Evolutionary conservation across 2,888 invertebrate genomes (phyloP).

Genomic region (Prosopocoilus inquinatus): DNA sequence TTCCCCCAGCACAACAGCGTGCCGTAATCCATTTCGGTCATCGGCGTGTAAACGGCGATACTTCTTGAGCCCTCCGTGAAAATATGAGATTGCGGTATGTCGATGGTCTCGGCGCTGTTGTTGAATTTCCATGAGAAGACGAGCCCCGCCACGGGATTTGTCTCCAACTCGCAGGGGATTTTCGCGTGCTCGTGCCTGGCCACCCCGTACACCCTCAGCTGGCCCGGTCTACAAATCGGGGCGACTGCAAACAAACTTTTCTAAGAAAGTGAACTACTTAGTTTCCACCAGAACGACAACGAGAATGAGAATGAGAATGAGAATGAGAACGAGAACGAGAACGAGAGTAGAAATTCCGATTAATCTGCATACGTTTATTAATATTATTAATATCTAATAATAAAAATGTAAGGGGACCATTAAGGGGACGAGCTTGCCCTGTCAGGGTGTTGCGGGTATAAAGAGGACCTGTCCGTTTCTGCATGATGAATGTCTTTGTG

Average conservation of each 20-base stretch:
- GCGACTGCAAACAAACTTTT: constrained; percentile 55
- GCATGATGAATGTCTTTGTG: too few relatives aligned
- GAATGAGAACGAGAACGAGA: too few relatives aligned
- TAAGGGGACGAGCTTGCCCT: too few relatives aligned
- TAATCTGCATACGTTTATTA: not conserved
- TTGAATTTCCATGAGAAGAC: constrained; percentile 76
- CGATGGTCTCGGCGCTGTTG: constrained; percentile 67
- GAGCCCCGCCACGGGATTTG: constrained; percentile 65
- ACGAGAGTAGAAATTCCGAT: too few relatives aligned
- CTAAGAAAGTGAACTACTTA: not conserved
- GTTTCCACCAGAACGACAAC: too few relatives aligned
- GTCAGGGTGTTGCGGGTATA: too few relatives aligned
- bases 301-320: not conserved
- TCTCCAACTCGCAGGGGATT: constrained; percentile 72
- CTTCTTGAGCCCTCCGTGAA: constrained; percentile 63
- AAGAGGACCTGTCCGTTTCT: too few relatives aligned
- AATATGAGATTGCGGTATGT: constrained; percentile 64
- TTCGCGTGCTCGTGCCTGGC: constrained; percentile 67
- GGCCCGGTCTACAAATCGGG: constrained; percentile 69
- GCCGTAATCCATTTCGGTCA: constrained; percentile 72
- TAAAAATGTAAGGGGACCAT: too few relatives aligned
- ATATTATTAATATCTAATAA: too few relatives aligned
- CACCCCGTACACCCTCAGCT: constrained; percentile 68
- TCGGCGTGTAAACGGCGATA: constrained; percentile 68
- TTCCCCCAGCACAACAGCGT: constrained; percentile 72